Base-by-base conservation (phyloP, 2,888 invertebrate species). In the Sesia apiformis region DNA sequence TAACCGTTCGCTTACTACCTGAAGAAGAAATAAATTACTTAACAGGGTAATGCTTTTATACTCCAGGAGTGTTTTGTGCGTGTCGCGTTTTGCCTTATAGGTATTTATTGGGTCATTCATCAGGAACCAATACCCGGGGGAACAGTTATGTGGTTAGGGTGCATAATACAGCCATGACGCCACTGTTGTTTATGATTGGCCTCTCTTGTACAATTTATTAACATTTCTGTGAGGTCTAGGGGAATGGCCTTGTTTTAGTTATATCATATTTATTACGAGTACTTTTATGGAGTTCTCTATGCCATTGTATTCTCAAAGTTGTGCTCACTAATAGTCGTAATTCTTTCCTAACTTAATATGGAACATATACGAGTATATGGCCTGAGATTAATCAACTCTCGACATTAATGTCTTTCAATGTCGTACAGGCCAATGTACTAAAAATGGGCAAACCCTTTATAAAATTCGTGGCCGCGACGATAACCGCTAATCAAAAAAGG, bases 101-200 rank as follows among this genome's bases (percentile, higher is more conserved):
- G 86, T 87, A 87, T 87, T 89, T 89, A 88, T 89, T 87, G 84
- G 85, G 82, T 82, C 81, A 81, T 88, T 85, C 84, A 76, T 87
- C 85, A 83, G 80, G 69, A 78, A 70, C 81, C 84, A 78, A 86
- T 85, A 74, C 87, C 65, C 79, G 62, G 64, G 86, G 88, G 87
- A 76, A 66, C 78, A 72, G 78, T 84, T 85, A 69, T 87, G 86
- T 67, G 83, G 84, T 79, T 76, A 72, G 89, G 87, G 88, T 86
- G 86, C 85, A 87, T 85, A 87, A 84, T 81, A 72, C 74, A 63
- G 66, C 69, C 76, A 69, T 73, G 76, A 74, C 72, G 73, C 66
- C 65, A 67, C 43, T 67, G 69, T 76, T 78, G 80, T 82, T 84
- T 85, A 84, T 83, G 82, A 83, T 79, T 73, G 69, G 71, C 71